These are phyloP conservation scores for Gymnobelideus leadbeateri DNA, from an alignment of 2,113 vertebrate genomes.

Conservation along the genomic window DNA sequence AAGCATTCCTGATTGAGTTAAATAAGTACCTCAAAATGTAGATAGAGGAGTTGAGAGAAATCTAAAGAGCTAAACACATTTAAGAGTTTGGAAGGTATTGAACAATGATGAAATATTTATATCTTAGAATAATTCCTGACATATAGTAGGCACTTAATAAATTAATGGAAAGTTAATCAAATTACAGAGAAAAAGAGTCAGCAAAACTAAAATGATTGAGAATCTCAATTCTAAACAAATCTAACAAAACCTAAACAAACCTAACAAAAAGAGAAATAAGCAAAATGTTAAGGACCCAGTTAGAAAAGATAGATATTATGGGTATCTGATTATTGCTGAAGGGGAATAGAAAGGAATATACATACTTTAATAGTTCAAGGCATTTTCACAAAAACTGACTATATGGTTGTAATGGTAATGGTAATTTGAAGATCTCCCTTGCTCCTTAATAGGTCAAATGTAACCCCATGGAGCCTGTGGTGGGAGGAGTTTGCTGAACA, in stretches of 20 bases:
- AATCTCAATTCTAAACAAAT: not conserved
- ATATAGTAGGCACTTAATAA: not conserved
- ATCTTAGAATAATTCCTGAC: not conserved
- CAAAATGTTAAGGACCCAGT: not conserved
- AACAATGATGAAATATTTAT: not conserved
- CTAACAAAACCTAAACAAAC: not conserved
- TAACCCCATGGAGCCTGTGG: too few relatives aligned
- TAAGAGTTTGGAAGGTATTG: not conserved
- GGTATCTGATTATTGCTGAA: not conserved
- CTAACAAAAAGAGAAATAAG: not conserved
- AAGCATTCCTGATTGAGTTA: not conserved
- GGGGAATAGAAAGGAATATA: not conserved
- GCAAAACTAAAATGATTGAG: not conserved
- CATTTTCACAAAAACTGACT: not conserved
- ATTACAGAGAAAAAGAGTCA: not conserved
- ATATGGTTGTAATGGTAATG: not conserved
- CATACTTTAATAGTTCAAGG: not conserved
- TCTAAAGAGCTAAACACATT: not conserved
- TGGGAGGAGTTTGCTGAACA: too few relatives aligned
- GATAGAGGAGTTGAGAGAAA: not conserved
- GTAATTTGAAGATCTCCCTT: too few relatives aligned
- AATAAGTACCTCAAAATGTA: not conserved
- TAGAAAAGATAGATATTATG: not conserved
- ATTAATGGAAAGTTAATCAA: not conserved
- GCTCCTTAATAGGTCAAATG: too few relatives aligned